These are phyloP conservation scores for Drosophila pachea DNA, from an alignment of 1,140 invertebrate species.

Conservation along the genomic window DNA sequence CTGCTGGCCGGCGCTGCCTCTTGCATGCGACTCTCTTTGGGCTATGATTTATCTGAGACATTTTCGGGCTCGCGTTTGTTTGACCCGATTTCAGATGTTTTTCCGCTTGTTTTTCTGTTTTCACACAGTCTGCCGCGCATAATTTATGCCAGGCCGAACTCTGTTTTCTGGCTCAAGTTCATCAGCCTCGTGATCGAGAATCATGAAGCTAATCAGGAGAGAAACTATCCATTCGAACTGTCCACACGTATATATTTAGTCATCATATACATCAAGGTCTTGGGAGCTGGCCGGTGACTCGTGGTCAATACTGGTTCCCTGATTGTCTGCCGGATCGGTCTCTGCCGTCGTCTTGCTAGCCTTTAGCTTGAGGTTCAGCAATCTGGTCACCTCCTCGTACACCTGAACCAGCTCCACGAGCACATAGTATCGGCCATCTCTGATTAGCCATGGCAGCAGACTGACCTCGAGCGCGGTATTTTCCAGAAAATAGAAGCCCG, in stretches of 20 bases:
- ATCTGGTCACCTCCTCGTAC: conserved; percentile 59
- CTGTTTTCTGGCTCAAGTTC: conserved; percentile 63
- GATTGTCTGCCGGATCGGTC: neutral
- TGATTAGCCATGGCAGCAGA: conserved; percentile 35
- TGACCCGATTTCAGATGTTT: conserved; percentile 4
- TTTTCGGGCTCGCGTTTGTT: conserved; percentile 35
- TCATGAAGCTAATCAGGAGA: too few relatives aligned
- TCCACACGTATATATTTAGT: too few relatives aligned
- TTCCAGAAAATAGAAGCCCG: conserved; percentile 56
- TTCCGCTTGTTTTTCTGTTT: conserved; percentile 20
- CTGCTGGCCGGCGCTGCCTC: conserved; percentile 2
- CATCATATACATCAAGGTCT: too few relatives aligned
- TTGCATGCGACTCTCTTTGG: conserved; percentile 21
- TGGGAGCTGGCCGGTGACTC: too few relatives aligned
- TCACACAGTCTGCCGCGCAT: conserved; percentile 33
- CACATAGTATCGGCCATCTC: conserved; percentile 53
- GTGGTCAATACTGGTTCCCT: neutral
- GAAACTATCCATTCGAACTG: too few relatives aligned
- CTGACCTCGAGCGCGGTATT: conserved; percentile 15
- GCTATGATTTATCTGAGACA: conserved; percentile 62
- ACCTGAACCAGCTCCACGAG: conserved; percentile 61
- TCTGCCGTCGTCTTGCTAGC: conserved; percentile 18
- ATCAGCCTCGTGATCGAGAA: conserved; percentile 20
- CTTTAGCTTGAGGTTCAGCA: conserved; percentile 48
- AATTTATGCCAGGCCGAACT: conserved; percentile 60